A percentile compares a stretch with the other conserved stretches of the same genome.
These are phyloP conservation scores for Globodera ellingtonae DNA, from an alignment of 1,140 invertebrate species.

Conservation along the genomic window DNA sequence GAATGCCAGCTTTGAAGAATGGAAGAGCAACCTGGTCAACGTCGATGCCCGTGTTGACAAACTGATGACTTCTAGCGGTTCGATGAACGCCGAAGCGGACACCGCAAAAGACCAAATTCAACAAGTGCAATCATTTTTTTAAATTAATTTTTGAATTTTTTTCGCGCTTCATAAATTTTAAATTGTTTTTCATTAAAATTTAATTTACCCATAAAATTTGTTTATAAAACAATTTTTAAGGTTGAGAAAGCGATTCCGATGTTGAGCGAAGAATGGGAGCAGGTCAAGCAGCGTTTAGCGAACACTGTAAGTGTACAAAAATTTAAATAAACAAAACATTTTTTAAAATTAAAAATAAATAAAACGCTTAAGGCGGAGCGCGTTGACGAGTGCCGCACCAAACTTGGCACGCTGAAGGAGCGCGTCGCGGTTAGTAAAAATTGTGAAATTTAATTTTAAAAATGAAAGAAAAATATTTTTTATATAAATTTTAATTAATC, in stretches of 20 bases:
- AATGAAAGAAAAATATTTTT: no score
- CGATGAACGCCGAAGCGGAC: constrained; percentile 14
- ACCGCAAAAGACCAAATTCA: constrained; percentile 40
- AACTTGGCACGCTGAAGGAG: constrained; percentile 69
- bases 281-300: constrained; percentile 18
- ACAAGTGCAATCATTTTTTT: constrained; percentile 19
- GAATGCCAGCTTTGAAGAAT: constrained; percentile 28
- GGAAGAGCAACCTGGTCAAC: constrained; percentile 2
- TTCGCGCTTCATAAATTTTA: no score
- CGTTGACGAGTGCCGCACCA: constrained; percentile 36
- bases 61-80: constrained; percentile 30
- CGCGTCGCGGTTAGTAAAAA: constrained; percentile 73
- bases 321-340: no score
- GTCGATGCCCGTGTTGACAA: constrained; percentile 23
- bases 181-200: no score
- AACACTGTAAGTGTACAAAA: constrained; percentile 12
- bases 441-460: no score
- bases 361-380: background rate
- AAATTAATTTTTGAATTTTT: background rate
- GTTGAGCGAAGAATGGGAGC: constrained; percentile 27
- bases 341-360: background rate
- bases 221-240: constrained; percentile 6
- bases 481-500: no score
- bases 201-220: background rate
- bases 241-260: constrained; percentile 29